Evolutionary conservation across 2,797 vertebrate species (phyloP), one percentile per base, ranked within the genome.

Genomic region (Brachymystax lenok): DNA sequence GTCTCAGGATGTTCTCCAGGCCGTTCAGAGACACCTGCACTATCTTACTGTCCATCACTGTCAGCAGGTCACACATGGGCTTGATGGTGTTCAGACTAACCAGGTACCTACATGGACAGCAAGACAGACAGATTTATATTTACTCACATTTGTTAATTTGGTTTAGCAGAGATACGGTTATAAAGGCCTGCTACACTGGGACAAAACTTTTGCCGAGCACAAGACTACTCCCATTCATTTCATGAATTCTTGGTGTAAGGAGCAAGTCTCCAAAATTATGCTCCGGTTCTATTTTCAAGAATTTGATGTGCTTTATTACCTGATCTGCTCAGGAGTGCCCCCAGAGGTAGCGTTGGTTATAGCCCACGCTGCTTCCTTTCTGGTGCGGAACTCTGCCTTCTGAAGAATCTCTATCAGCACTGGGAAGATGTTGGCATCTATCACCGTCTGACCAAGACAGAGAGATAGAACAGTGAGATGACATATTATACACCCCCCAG

Each of bases 41-140:
- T 81, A 97, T 97, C 93, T 97, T 97, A 59, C 96, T 96, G 91
- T 97, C 96, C 96, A 96, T 97, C 84, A 97, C 96, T 14, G 96
- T 97, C 89, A 97, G 93, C 72, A 97, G 94, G 87, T 97, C 96
- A 92, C 96, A 97, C 85, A 97, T 96, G 79, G 96, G 96, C 87
- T 97, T 97, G 85, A 97, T 96, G 84, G 95, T 95, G 87, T 95
- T 95, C 70, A 97, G 91, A 74, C 95, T 95, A 84, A 97, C 96
- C 86, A 97, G 92, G 86, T 97, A 97, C 89, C 96, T 97, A 67
- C 24, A 80, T 40, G n/a, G 51, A 74, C 3, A 51, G 19, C n/a
- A 21, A 54, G n/a, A 56, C 28, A 69, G 2, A 76, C 4, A 7
- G 40, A 21, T 75, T 16, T 56, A 51, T 24, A 50, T 21, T 54